A percentile compares a stretch with the other conserved stretches of the same genome.
These are phyloP conservation scores for Acromyrmex heyeri DNA, from an alignment of 1,140 invertebrate species.

Conservation along the genomic window DNA sequence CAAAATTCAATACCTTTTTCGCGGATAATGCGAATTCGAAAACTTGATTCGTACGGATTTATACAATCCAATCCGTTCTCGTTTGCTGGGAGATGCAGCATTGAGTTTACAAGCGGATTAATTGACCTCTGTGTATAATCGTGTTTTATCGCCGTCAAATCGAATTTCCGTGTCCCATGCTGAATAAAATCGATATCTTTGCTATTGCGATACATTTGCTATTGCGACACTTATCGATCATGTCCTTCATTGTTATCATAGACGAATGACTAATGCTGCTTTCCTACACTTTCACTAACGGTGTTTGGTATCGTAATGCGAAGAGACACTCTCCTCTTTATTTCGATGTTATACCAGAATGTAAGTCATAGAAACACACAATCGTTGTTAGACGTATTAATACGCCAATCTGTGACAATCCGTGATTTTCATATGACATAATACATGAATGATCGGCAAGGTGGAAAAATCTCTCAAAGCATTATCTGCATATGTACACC, in stretches of 20 bases:
- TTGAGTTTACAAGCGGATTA: conserved; percentile 25
- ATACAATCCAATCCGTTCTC: no score
- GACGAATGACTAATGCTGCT: conserved; percentile 5
- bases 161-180: conserved; percentile 23
- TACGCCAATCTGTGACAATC: conserved; percentile 4
- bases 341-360: conserved; percentile 21
- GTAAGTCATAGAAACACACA: conserved; percentile 16
- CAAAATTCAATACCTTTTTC: no score
- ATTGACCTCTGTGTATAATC: conserved; percentile 34
- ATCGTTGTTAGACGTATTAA: conserved; percentile 19
- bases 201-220: conserved; percentile 10
- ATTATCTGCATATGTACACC: neutral
- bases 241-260: neutral
- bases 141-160: conserved; percentile 27
- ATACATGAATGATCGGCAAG: conserved; percentile 31
- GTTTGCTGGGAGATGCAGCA: neutral
- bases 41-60: no score
- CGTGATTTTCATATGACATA: conserved; percentile 10
- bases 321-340: conserved; percentile 9
- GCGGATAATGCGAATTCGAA: no score
- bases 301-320: conserved; percentile 17
- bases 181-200: conserved; percentile 14
- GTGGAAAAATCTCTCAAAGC: conserved; percentile 28
- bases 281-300: conserved; percentile 9
- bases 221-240: conserved; percentile 37